Evolutionary conservation across 2,888 invertebrate species (phyloP).

Genomic region (Anticlea derivata): DNA sequence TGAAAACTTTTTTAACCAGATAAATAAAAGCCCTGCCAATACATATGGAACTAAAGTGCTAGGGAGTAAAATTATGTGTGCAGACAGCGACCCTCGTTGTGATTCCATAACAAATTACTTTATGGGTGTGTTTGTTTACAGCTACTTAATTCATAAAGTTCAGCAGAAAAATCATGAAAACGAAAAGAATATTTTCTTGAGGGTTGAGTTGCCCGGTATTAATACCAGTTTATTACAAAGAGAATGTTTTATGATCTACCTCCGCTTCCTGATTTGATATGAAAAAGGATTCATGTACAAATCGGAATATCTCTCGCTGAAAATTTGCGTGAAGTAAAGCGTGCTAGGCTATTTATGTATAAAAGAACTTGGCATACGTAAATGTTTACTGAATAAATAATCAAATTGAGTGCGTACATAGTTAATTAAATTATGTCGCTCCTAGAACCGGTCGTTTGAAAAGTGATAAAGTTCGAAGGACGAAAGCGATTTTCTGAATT

Average conservation of each 20-base stretch:
- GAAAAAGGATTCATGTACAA: slow-evolving; percentile 26
- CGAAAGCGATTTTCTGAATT: slow-evolving; percentile 17
- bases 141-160: not conserved
- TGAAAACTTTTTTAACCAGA: slow-evolving; percentile 1
- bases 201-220: slow-evolving; percentile 19
- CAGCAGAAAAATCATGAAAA: not conserved
- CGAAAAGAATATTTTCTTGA: not conserved
- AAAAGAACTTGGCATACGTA: slow-evolving; percentile 33
- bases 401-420: slow-evolving; percentile 29
- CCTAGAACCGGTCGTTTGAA: slow-evolving; percentile 13
- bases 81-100: too few relatives aligned
- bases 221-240: slow-evolving; percentile 19
- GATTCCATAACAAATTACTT: too few relatives aligned
- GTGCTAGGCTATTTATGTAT: slow-evolving; percentile 32
- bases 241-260: slow-evolving; percentile 27
- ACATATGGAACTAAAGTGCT: too few relatives aligned
- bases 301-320: slow-evolving; percentile 21
- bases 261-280: slow-evolving; percentile 18
- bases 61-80: too few relatives aligned
- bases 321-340: slow-evolving; percentile 28
- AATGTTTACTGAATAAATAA: slow-evolving; percentile 39
- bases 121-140: not conserved
- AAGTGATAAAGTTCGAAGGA: slow-evolving; percentile 16
- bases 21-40: too few relatives aligned
- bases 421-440: slow-evolving; percentile 31